Evolutionary conservation across 2,888 invertebrate genomes (phyloP), one percentile per base, ranked within the genome.

Genomic region (Cancer borealis): DNA sequence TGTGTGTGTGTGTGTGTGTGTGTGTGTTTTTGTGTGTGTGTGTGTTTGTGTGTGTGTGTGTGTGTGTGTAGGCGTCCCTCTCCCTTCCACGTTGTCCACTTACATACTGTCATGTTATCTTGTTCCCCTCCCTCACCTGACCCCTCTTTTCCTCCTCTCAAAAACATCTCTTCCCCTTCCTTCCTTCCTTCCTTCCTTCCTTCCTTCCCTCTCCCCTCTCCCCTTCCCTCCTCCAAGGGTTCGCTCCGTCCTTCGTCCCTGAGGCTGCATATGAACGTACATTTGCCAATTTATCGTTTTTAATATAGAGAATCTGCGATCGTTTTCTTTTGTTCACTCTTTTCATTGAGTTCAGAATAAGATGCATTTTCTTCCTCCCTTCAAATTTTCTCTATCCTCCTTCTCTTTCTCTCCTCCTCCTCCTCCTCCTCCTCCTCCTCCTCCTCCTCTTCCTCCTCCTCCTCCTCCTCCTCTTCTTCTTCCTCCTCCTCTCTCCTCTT

Each of bases 251-350:
- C 66, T 66, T 66, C 66, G n/a, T 66, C 66, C 66, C 8, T 21
- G 66, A 66, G n/a, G n/a, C 66, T n/a, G n/a, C n/a, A 66, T 1
- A 21, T 3, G 66, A n/a, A n/a, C 17, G n/a, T 66, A 66, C 21
- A 21, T 21, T 66, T 66, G 66, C n/a, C 66, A 66, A 66, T 66
- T 66, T 66, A 66, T 66, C 66, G 66, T 66, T 66, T 66, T 66
- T 66, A 66, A 66, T 66, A 66, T 66, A 66, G 66, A 66, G 66
- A 66, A 66, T 21, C 66, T 66, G 66, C 66, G 21, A 14, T 21
- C 17, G 66, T 66, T 66, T 66, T 66, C 66, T n/a, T n/a, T n/a
- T 0, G 21, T 66, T n/a, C n/a, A n/a, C 6, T n/a, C 66, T n/a
- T 66, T 66, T 66, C 66, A 66, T 66, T 66, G 66, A 66, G 66